Evolutionary conservation across 1,140 invertebrate species (phyloP), one percentile per base, ranked within the genome.

Genomic region (Metopolophium dirhodum): DNA sequence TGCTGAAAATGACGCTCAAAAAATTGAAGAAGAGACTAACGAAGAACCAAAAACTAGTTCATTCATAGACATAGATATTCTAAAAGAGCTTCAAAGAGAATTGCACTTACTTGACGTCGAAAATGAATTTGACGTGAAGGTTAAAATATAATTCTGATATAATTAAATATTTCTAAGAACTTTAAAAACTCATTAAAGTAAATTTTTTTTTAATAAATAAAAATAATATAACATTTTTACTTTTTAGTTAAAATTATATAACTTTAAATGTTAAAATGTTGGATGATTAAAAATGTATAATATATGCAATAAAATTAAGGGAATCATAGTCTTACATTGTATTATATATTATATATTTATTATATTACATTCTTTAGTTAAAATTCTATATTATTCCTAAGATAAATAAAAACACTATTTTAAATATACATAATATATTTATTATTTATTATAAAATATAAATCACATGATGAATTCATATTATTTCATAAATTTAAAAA

Each of bases 61-160:
- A 1, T 97, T 97, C 94, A 95, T 97, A 18, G 96, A 96, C 91
- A 94, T 96, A 3, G 96, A 97, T 9, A 96, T 97, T 68, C 95
- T 97, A 37, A 96, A 96, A 94, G 96, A 96, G 90, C 94, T 97
- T 26, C 96, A 96, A 68, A 95, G 97, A 94, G 96, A 97, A 94
- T 95, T 97, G 18, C 96, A 97, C 94, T 95, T 96, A 87, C 96
- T 97, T 93, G 95, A 96, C 37, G 96, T 97, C 68, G 97, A 97
- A 94, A 96, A 96, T 94, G 97, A 97, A 95, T 97, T 97, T 95
- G 96, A 97, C 94, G 94, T 95, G 26, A 96, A 97, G 95, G 97
- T 97, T 94, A 92, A 77, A 77, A 23, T 90, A 88, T 91, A 83
- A 82, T 89, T 94, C 18, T 82, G 89, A 88, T 87, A 89, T 68